phyloP scores from a whole-genome alignment of 2,888 invertebrate species.

The Agriopis marginaria region DNA sequence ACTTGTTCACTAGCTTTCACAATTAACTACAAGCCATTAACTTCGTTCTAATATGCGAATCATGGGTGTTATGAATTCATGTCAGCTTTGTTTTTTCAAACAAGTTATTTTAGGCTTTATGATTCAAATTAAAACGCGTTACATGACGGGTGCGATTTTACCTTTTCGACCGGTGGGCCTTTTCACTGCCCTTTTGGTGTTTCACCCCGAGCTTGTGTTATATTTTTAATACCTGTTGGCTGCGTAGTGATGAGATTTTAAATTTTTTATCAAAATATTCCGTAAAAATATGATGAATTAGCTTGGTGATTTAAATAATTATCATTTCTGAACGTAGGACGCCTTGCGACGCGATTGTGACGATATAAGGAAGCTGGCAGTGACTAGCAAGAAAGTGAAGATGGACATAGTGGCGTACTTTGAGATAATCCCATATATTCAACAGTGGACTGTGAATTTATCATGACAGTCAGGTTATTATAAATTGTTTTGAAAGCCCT shows the following conservation, averaged over 20 bases:
- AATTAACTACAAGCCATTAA: slow-evolving; percentile 26
- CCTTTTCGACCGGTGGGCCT: slow-evolving; percentile 53
- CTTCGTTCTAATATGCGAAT: slow-evolving; percentile 26
- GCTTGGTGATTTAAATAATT: not conserved
- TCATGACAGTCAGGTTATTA: too few relatives aligned
- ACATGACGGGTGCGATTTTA: slow-evolving; percentile 54
- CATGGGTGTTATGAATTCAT: slow-evolving; percentile 31
- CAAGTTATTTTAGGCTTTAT: slow-evolving; percentile 58
- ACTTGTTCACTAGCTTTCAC: slow-evolving; percentile 20
- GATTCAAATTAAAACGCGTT: slow-evolving; percentile 52
- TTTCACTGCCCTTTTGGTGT: slow-evolving; percentile 52
- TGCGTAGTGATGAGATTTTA: slow-evolving; percentile 9
- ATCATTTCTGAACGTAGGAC: too few relatives aligned
- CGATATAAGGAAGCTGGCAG: too few relatives aligned
- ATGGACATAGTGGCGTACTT: too few relatives aligned
- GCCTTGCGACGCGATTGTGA: too few relatives aligned
- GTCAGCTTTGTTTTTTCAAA: slow-evolving; percentile 37
- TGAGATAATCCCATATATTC: too few relatives aligned
- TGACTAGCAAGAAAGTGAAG: too few relatives aligned
- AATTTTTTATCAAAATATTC: slow-evolving; percentile 4
- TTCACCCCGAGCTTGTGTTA: slow-evolving; percentile 24
- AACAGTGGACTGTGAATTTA: too few relatives aligned
- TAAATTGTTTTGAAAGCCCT: too few relatives aligned
- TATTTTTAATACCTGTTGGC: slow-evolving; percentile 24
- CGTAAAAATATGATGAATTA: not conserved